phyloP scores from a whole-genome alignment of 2,797 vertebrate genomes.

The Protosalanx chinensis region DNA sequence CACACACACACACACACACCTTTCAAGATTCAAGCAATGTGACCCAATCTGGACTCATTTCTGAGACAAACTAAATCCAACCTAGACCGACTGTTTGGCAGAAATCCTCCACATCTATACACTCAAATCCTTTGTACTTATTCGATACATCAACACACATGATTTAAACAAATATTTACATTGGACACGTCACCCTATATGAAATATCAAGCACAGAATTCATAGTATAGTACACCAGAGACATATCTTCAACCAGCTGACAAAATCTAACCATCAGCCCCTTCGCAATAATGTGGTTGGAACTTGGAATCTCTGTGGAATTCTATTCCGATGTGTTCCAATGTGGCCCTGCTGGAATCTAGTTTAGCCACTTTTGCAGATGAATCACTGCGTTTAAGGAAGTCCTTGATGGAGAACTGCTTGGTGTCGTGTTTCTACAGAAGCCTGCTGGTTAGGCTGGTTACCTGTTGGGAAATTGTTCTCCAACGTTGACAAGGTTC shows the following conservation, averaged over 20 bases:
- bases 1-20: not conserved
- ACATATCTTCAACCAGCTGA: conserved; percentile 3
- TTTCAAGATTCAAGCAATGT: no score
- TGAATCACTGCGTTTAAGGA: not conserved
- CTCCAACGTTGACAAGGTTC: conserved; percentile 38
- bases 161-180: conserved; percentile 11
- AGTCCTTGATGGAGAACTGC: not conserved
- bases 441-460: not conserved
- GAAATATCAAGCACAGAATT: not conserved
- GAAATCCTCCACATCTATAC: not conserved
- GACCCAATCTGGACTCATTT: not conserved
- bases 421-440: not conserved
- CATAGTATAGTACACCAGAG: no score
- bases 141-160: not conserved
- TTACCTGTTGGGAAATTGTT: conserved; percentile 66
- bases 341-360: not conserved
- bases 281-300: not conserved
- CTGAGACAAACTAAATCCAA: not conserved
- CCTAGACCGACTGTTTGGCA: not conserved
- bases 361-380: not conserved
- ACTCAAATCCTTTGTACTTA: not conserved
- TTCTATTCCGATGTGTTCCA: not conserved
- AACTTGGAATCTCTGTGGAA: not conserved
- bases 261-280: not conserved
- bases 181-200: conserved; percentile 1